Evolutionary conservation across 2,797 vertebrate species (phyloP).

Genomic region (Trichosurus vulpecula): DNA sequence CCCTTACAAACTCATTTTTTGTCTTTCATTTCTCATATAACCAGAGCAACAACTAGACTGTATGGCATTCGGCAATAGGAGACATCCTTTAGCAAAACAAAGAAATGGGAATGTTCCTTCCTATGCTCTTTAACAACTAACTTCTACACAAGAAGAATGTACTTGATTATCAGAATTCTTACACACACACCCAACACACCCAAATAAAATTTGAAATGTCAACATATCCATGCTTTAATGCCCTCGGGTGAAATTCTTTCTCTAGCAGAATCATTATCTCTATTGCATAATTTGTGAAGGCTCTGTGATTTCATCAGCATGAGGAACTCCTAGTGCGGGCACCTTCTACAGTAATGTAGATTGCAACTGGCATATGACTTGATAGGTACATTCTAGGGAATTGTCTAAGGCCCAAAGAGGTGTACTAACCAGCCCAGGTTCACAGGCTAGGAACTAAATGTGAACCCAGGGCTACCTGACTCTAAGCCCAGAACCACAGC

Average conservation of each 20-base stretch:
- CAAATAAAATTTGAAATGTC: neutral
- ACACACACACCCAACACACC: neutral
- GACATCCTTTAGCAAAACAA: neutral
- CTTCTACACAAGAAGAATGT: neutral
- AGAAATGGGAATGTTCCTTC: neutral
- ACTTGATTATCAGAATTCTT: slow-evolving; percentile 29
- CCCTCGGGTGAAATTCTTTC: slow-evolving; percentile 15
- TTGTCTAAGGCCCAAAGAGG: neutral
- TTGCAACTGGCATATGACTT: neutral
- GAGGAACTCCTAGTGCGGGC: neutral
- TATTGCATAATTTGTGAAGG: neutral
- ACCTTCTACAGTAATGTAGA: neutral
- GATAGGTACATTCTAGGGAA: neutral
- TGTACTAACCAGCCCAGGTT: neutral
- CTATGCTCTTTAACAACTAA: slow-evolving; percentile 27
- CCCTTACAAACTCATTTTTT: neutral
- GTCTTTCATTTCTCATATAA: neutral
- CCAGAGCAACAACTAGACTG: slow-evolving; percentile 7
- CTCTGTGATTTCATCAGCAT: neutral
- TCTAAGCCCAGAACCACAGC: neutral
- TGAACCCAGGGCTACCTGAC: neutral
- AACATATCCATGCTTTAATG: slow-evolving; percentile 24
- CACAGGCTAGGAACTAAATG: neutral
- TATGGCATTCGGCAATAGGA: slow-evolving; percentile 2
- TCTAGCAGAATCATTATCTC: slow-evolving; percentile 33